Evolutionary conservation across 2,113 vertebrate genomes (phyloP).

Genomic region (Psilopsiagon aurifrons): DNA sequence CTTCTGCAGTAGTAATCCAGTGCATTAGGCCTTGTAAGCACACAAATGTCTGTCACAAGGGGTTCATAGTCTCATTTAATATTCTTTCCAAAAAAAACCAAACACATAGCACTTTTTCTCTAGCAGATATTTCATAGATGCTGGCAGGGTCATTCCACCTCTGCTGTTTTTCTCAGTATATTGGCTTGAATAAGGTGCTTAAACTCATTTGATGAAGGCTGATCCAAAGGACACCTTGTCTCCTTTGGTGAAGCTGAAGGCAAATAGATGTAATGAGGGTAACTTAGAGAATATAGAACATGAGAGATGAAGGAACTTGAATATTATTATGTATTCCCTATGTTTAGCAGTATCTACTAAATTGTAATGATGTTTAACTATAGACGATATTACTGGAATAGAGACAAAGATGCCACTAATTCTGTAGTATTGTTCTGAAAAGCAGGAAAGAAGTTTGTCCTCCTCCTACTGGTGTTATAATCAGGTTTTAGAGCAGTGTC

Average conservation of each 20-base stretch:
- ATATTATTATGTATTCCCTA: background rate
- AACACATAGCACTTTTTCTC: background rate
- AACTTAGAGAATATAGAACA: background rate
- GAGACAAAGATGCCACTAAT: background rate
- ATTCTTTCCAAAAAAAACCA: background rate
- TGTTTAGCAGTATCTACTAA: background rate
- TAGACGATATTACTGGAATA: background rate
- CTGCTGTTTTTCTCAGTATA: background rate
- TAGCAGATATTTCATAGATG: background rate
- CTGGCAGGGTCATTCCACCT: background rate
- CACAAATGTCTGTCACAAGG: background rate
- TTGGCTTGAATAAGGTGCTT: background rate
- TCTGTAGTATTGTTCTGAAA: background rate
- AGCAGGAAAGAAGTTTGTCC: background rate
- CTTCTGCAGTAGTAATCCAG: background rate
- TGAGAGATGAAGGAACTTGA: background rate
- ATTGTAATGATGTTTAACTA: background rate
- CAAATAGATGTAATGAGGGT: background rate
- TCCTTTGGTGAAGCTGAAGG: background rate
- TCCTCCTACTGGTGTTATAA: background rate
- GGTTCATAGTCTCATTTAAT: background rate
- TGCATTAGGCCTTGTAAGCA: background rate
- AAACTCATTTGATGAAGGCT: background rate
- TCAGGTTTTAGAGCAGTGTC: slow-evolving; percentile 1
- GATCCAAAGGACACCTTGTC: background rate